Evolutionary conservation across 1,140 invertebrate genomes (phyloP).

Genomic region (Ceratina japonica): DNA sequence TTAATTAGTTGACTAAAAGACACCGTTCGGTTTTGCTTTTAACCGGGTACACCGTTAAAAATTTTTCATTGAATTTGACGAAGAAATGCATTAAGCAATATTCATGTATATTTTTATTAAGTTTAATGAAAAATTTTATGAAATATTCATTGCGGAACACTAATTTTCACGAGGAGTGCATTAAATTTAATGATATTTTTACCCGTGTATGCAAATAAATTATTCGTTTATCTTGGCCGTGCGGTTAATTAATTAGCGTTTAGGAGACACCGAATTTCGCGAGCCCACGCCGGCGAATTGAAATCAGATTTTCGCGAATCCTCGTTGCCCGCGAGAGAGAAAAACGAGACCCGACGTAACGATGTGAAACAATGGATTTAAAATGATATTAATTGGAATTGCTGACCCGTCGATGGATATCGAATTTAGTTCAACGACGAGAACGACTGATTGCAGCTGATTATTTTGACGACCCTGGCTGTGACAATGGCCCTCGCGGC

Average conservation of each 20-base stretch:
- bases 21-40: too few relatives aligned
- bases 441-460: constrained; percentile 31
- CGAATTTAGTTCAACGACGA: background rate
- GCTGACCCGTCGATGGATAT: constrained; percentile 2
- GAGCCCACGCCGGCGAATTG: background rate
- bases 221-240: too few relatives aligned
- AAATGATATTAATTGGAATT: constrained; percentile 19
- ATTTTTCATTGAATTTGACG: too few relatives aligned
- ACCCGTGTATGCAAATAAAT: too few relatives aligned
- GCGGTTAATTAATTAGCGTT: background rate
- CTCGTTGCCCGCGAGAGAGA: background rate
- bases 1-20: too few relatives aligned
- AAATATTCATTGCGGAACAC: too few relatives aligned
- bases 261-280: background rate
- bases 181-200: too few relatives aligned
- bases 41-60: too few relatives aligned
- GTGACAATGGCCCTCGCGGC: constrained; percentile 18
- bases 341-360: background rate
- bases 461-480: constrained; percentile 27
- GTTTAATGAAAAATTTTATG: too few relatives aligned
- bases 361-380: background rate
- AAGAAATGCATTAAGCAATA: too few relatives aligned
- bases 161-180: too few relatives aligned
- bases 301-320: background rate
- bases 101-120: too few relatives aligned